Base-by-base conservation (phyloP, 1,140 invertebrate genomes). In the Drosophila lini region DNA sequence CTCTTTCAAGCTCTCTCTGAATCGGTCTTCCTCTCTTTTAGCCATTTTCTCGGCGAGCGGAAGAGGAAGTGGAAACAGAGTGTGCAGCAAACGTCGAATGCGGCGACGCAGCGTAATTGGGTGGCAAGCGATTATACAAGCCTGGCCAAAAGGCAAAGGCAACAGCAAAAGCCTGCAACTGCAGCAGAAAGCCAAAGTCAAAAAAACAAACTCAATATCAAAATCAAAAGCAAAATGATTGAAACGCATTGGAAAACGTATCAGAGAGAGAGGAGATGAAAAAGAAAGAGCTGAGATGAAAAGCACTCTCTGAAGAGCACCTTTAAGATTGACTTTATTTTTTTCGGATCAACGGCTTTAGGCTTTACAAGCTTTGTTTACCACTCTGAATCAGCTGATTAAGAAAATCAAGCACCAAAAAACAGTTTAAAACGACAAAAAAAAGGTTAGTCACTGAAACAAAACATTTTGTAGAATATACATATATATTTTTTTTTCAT, bases 61-160 rank as follows among this genome's bases (percentile, higher is more conserved):
- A 88, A 88, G 84, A 88, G 84, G 84, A 88, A 88, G 84, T 88
- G 69, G 84, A 89, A 88, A 88, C 62, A 84, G 84, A 88, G 80
- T 88, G 78, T 89, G 84, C 84, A 89, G 82, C 79, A 76, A 75
- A 68, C 78, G 59, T 48, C 78, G 78, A 78, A 65, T 74, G 78
- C 81, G 70, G 53, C 81, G 81, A 86, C 76, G 82, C 80, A 60
- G 76, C 83, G 76, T 88, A 88, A 86, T 86, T 88, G 82, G 75
- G 74, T 83, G 71, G 68, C 65, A 70, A 82, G 75, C 69, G 80
- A 70, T 89, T 88, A 89, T 81, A 89, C 84, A 88, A 88, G 84
- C 80, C 47, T 67, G 47, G 55, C 75, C 59, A 41, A 70, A 63
- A 47, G 50, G 68, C 68, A 77, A 68, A 55, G 61, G 25, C 59